Evolutionary conservation across 2,113 vertebrate genomes (phyloP).

Genomic region (Chitala chitala): DNA sequence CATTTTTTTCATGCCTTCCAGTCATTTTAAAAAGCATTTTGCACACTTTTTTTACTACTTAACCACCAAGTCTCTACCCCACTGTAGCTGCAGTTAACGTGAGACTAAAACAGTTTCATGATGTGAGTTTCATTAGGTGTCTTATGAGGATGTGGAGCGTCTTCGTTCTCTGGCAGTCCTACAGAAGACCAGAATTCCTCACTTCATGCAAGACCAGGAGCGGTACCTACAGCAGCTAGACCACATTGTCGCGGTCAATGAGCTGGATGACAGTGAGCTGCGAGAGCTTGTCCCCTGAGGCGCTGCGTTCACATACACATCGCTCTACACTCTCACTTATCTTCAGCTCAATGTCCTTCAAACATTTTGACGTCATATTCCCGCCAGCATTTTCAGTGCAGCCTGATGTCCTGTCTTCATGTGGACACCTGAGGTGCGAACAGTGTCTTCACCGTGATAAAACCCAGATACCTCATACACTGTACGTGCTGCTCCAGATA

Average conservation of each 20-base stretch:
- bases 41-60: too few relatives aligned
- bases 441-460: neutral
- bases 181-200: slow-evolving; percentile 74
- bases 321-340: too few relatives aligned
- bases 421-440: slow-evolving; percentile 4
- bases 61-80: too few relatives aligned
- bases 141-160: slow-evolving; percentile 83
- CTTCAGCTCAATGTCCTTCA: neutral
- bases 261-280: slow-evolving; percentile 74
- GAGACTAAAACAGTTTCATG: neutral
- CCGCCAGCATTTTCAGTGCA: neutral
- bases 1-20: too few relatives aligned
- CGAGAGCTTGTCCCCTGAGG: slow-evolving; percentile 73
- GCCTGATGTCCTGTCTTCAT: neutral
- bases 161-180: slow-evolving; percentile 70
- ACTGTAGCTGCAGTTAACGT: too few relatives aligned
- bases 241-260: slow-evolving; percentile 80
- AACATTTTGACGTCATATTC: neutral
- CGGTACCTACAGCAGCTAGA: slow-evolving; percentile 83
- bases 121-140: slow-evolving; percentile 65
- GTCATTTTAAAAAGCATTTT: too few relatives aligned
- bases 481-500: neutral
- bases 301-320: too few relatives aligned
- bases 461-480: neutral
- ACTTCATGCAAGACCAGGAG: slow-evolving; percentile 88